Percentiles rank a stretch among this genome's conserved stretches.
phyloP scores from a whole-genome alignment of 2,797 vertebrate species.

The Typhlichthys subterraneus region DNA sequence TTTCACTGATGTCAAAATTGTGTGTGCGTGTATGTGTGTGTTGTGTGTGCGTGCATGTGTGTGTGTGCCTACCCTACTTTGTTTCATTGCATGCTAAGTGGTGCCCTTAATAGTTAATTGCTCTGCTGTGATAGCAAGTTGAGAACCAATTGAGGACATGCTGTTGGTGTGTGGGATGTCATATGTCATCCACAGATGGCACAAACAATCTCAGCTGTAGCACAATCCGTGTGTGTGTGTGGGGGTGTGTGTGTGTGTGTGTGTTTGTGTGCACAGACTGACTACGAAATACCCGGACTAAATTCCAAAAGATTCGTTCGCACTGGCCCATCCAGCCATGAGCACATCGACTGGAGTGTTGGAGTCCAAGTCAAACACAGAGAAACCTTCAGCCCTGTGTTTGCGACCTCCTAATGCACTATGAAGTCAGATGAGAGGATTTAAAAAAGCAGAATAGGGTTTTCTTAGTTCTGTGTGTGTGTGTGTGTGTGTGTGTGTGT shows the following conservation, averaged over 20 bases:
- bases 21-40: conserved; percentile 3
- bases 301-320: background rate
- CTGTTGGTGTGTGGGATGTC: background rate
- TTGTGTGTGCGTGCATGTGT: conserved; percentile 4
- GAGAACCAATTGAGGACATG: conserved; percentile 7
- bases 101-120: conserved; percentile 47
- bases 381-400: conserved; percentile 1
- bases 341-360: conserved; percentile 17
- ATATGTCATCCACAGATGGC: too few relatives aligned
- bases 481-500: conserved; percentile 6
- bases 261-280: background rate
- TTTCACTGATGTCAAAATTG: background rate
- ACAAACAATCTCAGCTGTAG: too few relatives aligned
- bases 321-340: conserved; percentile 4
- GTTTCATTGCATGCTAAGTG: conserved; percentile 36
- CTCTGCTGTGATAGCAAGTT: conserved; percentile 21
- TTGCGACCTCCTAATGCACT: conserved; percentile 17
- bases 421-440: conserved; percentile 33
- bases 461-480: conserved; percentile 42
- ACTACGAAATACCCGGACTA: background rate
- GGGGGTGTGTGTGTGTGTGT: background rate
- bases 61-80: conserved; percentile 20
- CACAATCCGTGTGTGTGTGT: background rate
- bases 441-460: conserved; percentile 39
- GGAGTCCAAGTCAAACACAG: conserved; percentile 12